phyloP scores from a whole-genome alignment of 2,797 vertebrate species.

The Antennarius maculatus region DNA sequence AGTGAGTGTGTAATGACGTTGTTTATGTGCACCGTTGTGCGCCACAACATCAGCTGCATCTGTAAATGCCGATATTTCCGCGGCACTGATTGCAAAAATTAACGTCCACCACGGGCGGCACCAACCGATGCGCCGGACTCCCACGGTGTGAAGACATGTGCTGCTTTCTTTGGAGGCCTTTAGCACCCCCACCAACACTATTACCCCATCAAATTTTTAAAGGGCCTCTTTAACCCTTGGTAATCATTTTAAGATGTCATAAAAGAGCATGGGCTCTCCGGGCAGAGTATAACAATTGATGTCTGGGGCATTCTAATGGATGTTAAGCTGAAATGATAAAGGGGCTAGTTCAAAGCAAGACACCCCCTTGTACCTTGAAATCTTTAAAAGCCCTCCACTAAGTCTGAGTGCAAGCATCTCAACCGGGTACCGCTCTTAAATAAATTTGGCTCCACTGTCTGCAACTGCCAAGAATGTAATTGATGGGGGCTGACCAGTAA shows the following conservation, averaged over 20 bases:
- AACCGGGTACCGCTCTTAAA: slow-evolving; percentile 71
- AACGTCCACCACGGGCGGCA: slow-evolving; percentile 63
- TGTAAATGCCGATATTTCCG: slow-evolving; percentile 46
- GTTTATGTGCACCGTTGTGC: slow-evolving; percentile 60
- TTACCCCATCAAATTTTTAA: slow-evolving; percentile 53
- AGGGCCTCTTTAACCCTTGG: slow-evolving; percentile 63
- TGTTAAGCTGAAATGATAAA: slow-evolving; percentile 70
- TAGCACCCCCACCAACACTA: not conserved
- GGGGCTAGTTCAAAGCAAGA: slow-evolving; percentile 63
- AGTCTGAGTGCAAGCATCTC: slow-evolving; percentile 49
- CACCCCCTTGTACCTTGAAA: slow-evolving; percentile 58
- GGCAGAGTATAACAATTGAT: slow-evolving; percentile 62
- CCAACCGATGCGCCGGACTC: slow-evolving; percentile 60
- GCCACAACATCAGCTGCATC: slow-evolving; percentile 66
- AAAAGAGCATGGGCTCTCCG: slow-evolving; percentile 51
- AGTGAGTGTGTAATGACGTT: slow-evolving; percentile 61
- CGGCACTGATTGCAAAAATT: slow-evolving; percentile 62
- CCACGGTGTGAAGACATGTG: slow-evolving; percentile 57
- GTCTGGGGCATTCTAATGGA: slow-evolving; percentile 67
- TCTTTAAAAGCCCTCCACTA: slow-evolving; percentile 72
- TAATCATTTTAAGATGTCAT: slow-evolving; percentile 76
- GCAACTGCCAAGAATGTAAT: slow-evolving; percentile 72
- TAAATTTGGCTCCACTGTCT: slow-evolving; percentile 67
- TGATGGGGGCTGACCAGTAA: slow-evolving; percentile 74
- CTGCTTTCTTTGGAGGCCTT: slow-evolving; percentile 57